A percentile compares a stretch with the other conserved stretches of the same genome.
Evolutionary conservation across 2,113 vertebrate genomes (phyloP).

Genomic region (Tauraco erythrolophus): DNA sequence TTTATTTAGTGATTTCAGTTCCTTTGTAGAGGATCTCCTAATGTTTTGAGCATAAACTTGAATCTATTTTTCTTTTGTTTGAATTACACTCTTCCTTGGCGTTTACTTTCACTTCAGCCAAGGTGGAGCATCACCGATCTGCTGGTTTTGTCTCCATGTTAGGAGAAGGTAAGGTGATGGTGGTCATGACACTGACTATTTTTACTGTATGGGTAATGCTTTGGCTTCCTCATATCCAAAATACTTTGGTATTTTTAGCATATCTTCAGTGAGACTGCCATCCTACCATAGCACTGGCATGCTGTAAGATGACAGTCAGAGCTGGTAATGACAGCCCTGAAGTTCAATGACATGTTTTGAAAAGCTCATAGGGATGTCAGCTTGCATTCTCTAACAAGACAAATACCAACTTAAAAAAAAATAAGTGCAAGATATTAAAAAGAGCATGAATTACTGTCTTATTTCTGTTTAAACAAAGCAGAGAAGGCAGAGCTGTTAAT

Average conservation of each 20-base stretch:
- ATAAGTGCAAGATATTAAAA: background rate
- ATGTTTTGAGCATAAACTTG: background rate
- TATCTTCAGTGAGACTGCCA: slow-evolving; percentile 25
- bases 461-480: background rate
- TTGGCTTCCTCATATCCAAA: slow-evolving; percentile 21
- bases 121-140: background rate
- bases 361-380: background rate
- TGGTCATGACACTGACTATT: background rate
- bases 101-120: background rate
- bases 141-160: background rate
- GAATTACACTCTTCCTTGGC: background rate
- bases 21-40: background rate
- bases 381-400: background rate
- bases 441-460: background rate
- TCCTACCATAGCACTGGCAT: background rate
- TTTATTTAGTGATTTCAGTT: background rate
- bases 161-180: slow-evolving; percentile 2
- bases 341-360: background rate
- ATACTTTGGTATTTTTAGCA: slow-evolving; percentile 48
- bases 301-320: background rate
- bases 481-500: background rate
- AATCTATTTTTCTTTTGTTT: background rate
- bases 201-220: slow-evolving; percentile 28
- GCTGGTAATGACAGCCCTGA: slow-evolving; percentile 16
- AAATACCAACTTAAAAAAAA: background rate